Evolutionary conservation across 2,113 vertebrate species (phyloP).

Genomic region (Triplophysa tibetana): DNA sequence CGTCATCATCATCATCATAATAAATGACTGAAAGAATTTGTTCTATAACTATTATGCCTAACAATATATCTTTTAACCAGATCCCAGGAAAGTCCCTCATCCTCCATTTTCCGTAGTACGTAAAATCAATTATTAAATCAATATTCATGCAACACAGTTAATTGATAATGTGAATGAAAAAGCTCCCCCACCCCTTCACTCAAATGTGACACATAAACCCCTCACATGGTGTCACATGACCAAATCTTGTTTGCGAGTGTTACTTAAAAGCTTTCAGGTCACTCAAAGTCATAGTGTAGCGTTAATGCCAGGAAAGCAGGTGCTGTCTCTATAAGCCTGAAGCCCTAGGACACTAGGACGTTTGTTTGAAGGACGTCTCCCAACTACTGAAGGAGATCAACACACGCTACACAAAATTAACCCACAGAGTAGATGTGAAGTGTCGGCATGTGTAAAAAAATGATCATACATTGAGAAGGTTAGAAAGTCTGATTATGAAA

Average conservation of each 20-base stretch:
- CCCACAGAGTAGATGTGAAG: neutral
- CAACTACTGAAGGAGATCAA: slow-evolving; percentile 5
- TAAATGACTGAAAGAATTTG: no score
- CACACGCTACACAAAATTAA: neutral
- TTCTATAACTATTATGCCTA: no score
- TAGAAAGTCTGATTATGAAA: neutral
- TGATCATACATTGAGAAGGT: no score
- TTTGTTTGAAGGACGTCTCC: slow-evolving; percentile 50
- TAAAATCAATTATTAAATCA: slow-evolving; percentile 11
- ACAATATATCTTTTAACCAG: neutral
- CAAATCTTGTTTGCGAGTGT: slow-evolving; percentile 70
- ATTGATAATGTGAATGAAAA: slow-evolving; percentile 17
- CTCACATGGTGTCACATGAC: slow-evolving; percentile 66
- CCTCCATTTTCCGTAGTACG: neutral
- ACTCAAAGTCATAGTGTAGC: slow-evolving; percentile 72
- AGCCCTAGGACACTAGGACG: slow-evolving; percentile 31
- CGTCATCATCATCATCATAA: no score
- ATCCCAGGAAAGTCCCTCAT: neutral
- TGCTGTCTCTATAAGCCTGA: slow-evolving; percentile 40
- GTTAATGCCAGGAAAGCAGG: slow-evolving; percentile 58
- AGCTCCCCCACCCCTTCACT: neutral
- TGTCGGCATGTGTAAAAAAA: no score
- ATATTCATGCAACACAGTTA: slow-evolving; percentile 6
- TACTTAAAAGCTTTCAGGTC: slow-evolving; percentile 69
- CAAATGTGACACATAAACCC: slow-evolving; percentile 53